Evolutionary conservation across 23 tunicate genomes (phyloP).

Genomic region (Halocynthia roretzi): DNA sequence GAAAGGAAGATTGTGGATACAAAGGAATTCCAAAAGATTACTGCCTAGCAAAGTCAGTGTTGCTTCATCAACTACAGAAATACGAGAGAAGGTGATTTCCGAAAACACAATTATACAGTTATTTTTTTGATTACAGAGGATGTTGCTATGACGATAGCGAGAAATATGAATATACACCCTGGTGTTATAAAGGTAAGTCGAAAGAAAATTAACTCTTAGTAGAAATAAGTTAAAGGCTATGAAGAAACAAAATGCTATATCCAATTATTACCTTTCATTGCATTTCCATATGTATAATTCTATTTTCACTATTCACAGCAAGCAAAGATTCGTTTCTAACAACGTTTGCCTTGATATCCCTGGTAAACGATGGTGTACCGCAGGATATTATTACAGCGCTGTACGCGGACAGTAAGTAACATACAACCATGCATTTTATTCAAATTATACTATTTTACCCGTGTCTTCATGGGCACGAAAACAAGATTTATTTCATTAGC

Average conservation of each 20-base stretch:
- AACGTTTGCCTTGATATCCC: background rate
- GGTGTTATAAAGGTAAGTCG: slow-evolving; percentile 17
- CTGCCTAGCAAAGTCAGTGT: slow-evolving; percentile 7
- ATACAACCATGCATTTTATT: background rate
- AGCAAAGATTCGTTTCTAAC: background rate
- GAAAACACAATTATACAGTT: background rate
- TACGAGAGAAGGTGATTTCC: background rate
- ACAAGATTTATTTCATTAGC: background rate
- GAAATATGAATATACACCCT: background rate
- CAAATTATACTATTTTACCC: too few relatives aligned
- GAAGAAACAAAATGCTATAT: too few relatives aligned
- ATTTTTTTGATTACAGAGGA: slow-evolving; percentile 13
- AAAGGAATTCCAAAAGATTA: slow-evolving; percentile 16
- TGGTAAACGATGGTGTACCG: slow-evolving; percentile 47
- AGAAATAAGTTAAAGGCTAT: background rate
- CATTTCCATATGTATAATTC: background rate
- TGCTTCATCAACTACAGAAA: slow-evolving; percentile 1
- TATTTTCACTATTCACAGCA: background rate
- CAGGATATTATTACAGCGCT: slow-evolving; percentile 48
- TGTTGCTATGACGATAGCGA: slow-evolving; percentile 12
- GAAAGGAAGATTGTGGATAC: slow-evolving; percentile 11
- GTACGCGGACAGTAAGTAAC: slow-evolving; percentile 65
- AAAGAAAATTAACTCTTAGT: background rate
- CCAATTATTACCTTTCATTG: background rate
- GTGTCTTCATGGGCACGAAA: background rate